Base-by-base conservation (phyloP, 2,888 invertebrate species). In the Scrobipalpa costella region DNA sequence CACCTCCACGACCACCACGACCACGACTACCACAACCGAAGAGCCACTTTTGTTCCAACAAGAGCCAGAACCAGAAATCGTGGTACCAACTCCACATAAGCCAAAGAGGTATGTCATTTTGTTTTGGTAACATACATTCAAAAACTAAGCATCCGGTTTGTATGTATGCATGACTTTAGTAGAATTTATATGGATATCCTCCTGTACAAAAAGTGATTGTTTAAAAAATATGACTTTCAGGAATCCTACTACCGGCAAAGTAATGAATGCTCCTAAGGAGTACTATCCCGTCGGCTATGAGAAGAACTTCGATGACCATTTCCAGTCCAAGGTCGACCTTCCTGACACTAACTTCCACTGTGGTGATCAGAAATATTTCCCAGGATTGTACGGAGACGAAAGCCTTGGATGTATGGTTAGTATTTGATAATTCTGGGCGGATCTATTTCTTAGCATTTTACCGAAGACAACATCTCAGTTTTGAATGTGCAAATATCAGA, bases 351-450 rank as follows among this genome's bases (percentile, higher is more conserved):
- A 93, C 65, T 97, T 97, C 85, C 94, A 95, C 68, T 97, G 97
- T 77, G 96, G 96, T 0, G 95, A 96, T 75, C 97, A 97, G 80
- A 97, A 97, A 77, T 97, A 97, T 84, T 97, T 97, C 79, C 97
- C 97, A 0, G 97, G 97, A 47, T 88, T 97, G 11, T 97, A 97
- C 72, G 97, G 96, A 0, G 97, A 97, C 74, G 96, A 96, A 76
- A 95, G 95, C 85, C 92, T 97, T 44, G 97, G 97, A 19, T 97
- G 97, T 85, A 97, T 97, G 97, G 97, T 97, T 80, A 93, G 93
- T 75, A 27, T 27, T 27, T 27, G 19, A 21, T 55, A 61, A 58
- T 8, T 36, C 27, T 27, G 11, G 5, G 13, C 7, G 13, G 27
- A 27, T 6, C 2, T 6, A 49, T 7, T 27, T 27, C 5, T 27